Evolutionary conservation across 2,113 vertebrate species (phyloP).

Genomic region (Holacanthus passer): DNA sequence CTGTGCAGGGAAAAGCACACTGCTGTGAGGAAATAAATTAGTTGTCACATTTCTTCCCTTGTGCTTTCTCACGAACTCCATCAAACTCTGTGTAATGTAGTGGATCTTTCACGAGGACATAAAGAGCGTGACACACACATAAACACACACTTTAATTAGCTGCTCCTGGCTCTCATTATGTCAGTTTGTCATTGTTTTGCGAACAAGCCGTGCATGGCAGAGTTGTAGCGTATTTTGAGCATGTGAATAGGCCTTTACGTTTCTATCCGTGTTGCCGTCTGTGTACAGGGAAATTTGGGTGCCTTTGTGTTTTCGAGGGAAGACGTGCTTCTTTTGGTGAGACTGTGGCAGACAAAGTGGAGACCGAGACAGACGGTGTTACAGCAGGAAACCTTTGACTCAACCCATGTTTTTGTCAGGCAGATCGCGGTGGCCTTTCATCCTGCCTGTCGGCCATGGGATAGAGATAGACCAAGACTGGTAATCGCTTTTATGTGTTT

Average conservation of each 20-base stretch:
- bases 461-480: slow-evolving; percentile 58
- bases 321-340: slow-evolving; percentile 49
- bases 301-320: slow-evolving; percentile 24
- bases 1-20: slow-evolving; percentile 12
- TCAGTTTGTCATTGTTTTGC: slow-evolving; percentile 37
- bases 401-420: slow-evolving; percentile 71
- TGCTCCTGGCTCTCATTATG: slow-evolving; percentile 26
- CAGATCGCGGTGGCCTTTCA: slow-evolving; percentile 68
- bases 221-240: neutral
- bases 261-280: neutral
- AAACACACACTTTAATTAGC: slow-evolving; percentile 44
- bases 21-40: slow-evolving; percentile 11
- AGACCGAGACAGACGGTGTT: slow-evolving; percentile 66
- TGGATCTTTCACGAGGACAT: slow-evolving; percentile 36
- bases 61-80: slow-evolving; percentile 34
- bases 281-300: neutral
- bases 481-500: slow-evolving; percentile 39
- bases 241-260: neutral
- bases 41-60: slow-evolving; percentile 20
- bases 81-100: slow-evolving; percentile 29
- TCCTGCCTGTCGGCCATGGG: slow-evolving; percentile 53
- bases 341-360: slow-evolving; percentile 59
- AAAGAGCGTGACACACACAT: slow-evolving; percentile 6
- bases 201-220: neutral
- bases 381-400: slow-evolving; percentile 73